A percentile compares a stretch with the other conserved stretches of the same genome.
These are phyloP conservation scores for Psilopsiagon aurifrons DNA, from an alignment of 2,113 vertebrate species.

Conservation along the genomic window DNA sequence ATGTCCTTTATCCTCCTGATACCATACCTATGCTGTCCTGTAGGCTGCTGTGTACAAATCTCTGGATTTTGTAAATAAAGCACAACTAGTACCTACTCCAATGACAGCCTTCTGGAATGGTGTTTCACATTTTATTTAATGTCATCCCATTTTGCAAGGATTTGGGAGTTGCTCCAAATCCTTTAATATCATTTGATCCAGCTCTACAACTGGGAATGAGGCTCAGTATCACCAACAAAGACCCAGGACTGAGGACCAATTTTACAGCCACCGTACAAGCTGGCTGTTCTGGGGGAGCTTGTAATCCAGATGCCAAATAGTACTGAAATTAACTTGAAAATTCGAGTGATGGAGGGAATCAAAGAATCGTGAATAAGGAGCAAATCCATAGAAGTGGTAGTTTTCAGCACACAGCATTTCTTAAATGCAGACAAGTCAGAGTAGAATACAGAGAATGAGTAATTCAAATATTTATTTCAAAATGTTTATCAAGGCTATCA, in stretches of 20 bases:
- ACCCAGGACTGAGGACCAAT: rapidly evolving
- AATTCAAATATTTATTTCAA: background rate
- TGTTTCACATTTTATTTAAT: background rate
- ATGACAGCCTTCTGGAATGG: background rate
- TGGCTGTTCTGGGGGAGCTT: rapidly evolving
- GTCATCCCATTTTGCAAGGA: background rate
- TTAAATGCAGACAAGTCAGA: background rate
- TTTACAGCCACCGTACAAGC: background rate
- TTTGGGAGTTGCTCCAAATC: background rate
- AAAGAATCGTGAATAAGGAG: background rate
- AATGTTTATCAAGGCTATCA: background rate
- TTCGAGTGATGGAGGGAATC: background rate
- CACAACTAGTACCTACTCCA: slow-evolving; percentile 49
- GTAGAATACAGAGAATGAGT: background rate
- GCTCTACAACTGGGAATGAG: background rate
- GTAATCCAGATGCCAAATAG: background rate
- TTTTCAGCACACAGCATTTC: background rate
- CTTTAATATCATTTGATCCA: background rate
- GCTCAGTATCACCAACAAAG: background rate
- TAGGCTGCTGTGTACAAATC: slow-evolving; percentile 66
- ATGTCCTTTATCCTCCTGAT: slow-evolving; percentile 24
- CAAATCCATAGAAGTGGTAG: background rate
- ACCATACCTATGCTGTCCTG: slow-evolving; percentile 13
- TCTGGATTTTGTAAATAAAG: slow-evolving; percentile 76
- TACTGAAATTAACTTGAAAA: background rate